Percentiles rank a stretch among this genome's conserved stretches.
Conservation (phyloP, 2,888 invertebrate genomes). For the Pseudeuparius sepicola region DNA sequence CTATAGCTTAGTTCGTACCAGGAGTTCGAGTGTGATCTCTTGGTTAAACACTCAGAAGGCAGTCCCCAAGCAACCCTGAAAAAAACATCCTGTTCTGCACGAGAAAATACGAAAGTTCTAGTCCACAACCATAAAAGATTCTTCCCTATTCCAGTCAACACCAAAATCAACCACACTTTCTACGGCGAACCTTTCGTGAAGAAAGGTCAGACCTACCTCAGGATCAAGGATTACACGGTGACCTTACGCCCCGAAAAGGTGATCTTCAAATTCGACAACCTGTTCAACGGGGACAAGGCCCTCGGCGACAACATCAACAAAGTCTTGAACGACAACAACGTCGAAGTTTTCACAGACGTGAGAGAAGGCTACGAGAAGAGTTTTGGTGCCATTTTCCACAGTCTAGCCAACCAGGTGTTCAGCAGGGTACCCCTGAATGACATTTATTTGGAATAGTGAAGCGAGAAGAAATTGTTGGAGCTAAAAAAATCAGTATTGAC, state of each 20-base stretch:
- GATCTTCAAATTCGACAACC: conserved; percentile 52
- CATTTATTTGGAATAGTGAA: conserved; percentile 35
- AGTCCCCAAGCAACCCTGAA: no score
- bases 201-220: conserved; percentile 55
- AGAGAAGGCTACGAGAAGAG: conserved; percentile 58
- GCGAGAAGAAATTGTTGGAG: no score
- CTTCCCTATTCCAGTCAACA: conserved; percentile 46
- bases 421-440: conserved; percentile 56
- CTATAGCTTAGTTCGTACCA: no score
- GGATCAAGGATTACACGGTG: conserved; percentile 51
- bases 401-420: conserved; percentile 57
- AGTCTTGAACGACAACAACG: conserved; percentile 35
- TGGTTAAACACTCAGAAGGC: no score
- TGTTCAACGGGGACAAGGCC: conserved; percentile 40
- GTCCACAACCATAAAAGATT: no score
- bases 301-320: conserved; percentile 32
- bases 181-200: conserved; percentile 50
- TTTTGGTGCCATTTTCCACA: conserved; percentile 54
- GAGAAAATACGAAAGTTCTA: no score
- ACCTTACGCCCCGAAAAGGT: conserved; percentile 53
- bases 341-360: conserved; percentile 37
- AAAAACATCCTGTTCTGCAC: no score
- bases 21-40: no score
- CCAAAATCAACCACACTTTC: conserved; percentile 53
- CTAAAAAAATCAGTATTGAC: no score